phyloP scores from a whole-genome alignment of 2,797 vertebrate species.

The Hipposideros larvatus region DNA sequence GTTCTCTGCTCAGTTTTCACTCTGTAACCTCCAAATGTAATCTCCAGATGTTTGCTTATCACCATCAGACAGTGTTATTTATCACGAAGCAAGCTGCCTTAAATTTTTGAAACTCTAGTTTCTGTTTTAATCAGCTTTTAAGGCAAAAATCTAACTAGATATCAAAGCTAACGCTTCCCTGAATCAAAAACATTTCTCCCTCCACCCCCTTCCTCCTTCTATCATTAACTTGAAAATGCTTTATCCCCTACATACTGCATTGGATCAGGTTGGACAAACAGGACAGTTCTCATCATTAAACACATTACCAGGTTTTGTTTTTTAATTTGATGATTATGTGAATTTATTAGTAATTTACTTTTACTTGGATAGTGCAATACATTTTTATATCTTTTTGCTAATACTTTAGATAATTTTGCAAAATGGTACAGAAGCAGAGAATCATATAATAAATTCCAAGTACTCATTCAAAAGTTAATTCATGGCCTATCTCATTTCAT shows the following conservation, averaged over 20 bases:
- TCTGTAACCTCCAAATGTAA: background rate
- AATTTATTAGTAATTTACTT: background rate
- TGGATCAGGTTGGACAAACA: background rate
- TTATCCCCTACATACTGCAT: background rate
- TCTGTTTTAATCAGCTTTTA: background rate
- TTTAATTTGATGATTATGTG: background rate
- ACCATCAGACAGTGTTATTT: background rate
- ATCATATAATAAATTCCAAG: background rate
- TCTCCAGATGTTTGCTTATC: background rate
- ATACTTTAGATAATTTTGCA: background rate
- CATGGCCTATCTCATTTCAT: background rate
- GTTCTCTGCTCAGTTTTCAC: background rate
- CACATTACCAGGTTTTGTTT: background rate
- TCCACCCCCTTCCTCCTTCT: background rate
- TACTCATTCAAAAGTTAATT: background rate
- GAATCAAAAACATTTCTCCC: background rate
- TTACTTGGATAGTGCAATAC: background rate
- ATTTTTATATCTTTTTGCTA: constrained; percentile 8
- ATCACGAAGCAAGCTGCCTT: background rate
- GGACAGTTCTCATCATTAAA: background rate
- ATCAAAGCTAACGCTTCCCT: background rate
- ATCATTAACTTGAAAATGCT: background rate
- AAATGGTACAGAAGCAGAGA: background rate
- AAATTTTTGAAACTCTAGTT: background rate
- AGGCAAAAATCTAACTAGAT: background rate